Evolutionary conservation across 2,113 vertebrate species (phyloP).

Genomic region (Anhinga rufa): DNA sequence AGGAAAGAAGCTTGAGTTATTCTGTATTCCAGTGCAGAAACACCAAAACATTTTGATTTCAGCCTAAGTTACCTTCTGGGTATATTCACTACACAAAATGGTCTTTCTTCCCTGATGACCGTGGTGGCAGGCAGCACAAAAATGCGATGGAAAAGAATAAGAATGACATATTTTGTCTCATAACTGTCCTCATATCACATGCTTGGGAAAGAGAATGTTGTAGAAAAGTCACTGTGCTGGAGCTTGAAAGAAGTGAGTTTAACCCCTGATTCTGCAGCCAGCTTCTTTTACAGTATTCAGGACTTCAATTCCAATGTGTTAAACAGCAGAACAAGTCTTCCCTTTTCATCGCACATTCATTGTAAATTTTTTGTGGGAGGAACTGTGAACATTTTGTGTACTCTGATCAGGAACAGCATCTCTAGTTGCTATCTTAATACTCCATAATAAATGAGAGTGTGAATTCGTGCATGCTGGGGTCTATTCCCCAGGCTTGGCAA

Average conservation of each 20-base stretch:
- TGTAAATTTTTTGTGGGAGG: background rate
- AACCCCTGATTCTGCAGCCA: background rate
- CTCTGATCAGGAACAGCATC: background rate
- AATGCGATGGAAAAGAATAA: background rate
- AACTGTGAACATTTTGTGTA: background rate
- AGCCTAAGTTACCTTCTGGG: background rate
- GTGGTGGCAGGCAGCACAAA: background rate
- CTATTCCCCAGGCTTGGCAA: background rate
- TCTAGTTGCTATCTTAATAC: background rate
- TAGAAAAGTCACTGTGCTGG: background rate
- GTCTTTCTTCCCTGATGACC: background rate
- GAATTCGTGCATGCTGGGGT: background rate
- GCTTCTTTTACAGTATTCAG: background rate
- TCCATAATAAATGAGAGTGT: background rate
- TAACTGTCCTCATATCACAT: background rate
- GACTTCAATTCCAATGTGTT: background rate
- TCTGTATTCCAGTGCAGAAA: background rate
- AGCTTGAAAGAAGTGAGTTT: background rate
- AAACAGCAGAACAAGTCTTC: background rate
- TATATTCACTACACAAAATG: background rate
- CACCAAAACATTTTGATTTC: constrained; percentile 12
- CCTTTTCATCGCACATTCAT: background rate
- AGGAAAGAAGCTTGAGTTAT: background rate
- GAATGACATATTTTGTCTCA: background rate
- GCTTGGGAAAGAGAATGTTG: background rate